These are phyloP conservation scores for Hyppa rectilinea DNA, from an alignment of 2,888 invertebrate species.

Conservation along the genomic window DNA sequence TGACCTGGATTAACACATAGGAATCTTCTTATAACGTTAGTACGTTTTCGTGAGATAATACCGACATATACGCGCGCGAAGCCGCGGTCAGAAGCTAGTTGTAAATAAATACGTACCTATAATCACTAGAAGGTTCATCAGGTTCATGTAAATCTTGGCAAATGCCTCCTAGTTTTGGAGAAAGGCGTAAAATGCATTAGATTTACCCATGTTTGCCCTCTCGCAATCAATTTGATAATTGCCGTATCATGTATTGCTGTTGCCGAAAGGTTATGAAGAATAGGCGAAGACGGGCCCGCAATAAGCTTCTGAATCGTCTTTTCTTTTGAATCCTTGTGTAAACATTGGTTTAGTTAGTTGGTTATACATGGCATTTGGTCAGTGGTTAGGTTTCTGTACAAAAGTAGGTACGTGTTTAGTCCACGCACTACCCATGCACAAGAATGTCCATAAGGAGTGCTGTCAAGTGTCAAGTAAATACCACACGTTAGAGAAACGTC, in stretches of 20 bases:
- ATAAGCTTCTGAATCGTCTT: not conserved
- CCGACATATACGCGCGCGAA: too few species aligned
- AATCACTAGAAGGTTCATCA: not conserved
- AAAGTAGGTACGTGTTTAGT: not conserved
- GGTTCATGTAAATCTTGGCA: not conserved
- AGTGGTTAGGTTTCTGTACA: not conserved
- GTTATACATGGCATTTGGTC: not conserved
- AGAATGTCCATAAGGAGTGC: not conserved
- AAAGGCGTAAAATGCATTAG: not conserved
- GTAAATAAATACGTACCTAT: not conserved
- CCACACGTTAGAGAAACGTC: not conserved
- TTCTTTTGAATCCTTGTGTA: not conserved
- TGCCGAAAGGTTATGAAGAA: not conserved
- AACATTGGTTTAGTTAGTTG: not conserved
- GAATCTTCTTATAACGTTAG: too few species aligned
- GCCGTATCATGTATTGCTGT: not conserved
- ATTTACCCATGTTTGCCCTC: not conserved
- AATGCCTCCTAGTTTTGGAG: not conserved
- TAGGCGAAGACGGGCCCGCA: not conserved
- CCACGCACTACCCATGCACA: not conserved
- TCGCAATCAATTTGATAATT: conserved; percentile 8
- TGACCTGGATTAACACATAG: too few species aligned
- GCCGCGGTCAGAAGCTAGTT: too few species aligned
- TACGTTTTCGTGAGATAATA: too few species aligned
- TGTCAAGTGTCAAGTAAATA: too few species aligned